Conservation (phyloP, 2,113 vertebrate genomes). For the Mormoops blainvillei region DNA sequence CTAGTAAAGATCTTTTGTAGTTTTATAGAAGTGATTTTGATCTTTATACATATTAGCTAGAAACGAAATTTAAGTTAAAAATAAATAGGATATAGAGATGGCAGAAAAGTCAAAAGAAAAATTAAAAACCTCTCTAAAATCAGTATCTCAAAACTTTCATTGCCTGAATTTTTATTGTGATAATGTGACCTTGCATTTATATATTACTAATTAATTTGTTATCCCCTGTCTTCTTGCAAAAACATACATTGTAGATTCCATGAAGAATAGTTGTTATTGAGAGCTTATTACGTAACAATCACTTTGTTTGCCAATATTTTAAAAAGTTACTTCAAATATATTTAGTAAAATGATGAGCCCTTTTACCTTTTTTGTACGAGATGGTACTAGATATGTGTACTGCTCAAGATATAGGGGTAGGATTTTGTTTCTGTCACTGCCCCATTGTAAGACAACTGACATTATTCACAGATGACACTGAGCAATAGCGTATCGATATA, state of each 20-base stretch:
- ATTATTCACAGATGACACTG: background rate
- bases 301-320: constrained; percentile 37
- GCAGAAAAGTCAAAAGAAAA: constrained; percentile 24
- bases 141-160: background rate
- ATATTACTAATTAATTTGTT: background rate
- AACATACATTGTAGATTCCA: background rate
- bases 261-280: background rate
- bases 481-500: background rate
- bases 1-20: background rate
- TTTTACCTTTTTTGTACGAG: background rate
- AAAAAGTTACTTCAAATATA: background rate
- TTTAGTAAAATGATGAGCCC: background rate
- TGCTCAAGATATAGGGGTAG: background rate
- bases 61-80: background rate
- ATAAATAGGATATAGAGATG: background rate
- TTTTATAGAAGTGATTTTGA: background rate
- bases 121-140: background rate
- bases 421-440: background rate
- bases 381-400: background rate
- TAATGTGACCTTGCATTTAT: background rate
- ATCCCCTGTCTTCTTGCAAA: background rate
- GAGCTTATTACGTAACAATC: background rate
- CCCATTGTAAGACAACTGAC: background rate
- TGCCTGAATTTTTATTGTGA: background rate
- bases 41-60: background rate